A percentile compares a stretch with the other conserved stretches of the same genome.
Evolutionary conservation across 2,888 invertebrate species (phyloP).

Genomic region (Pseudococcus viburni): DNA sequence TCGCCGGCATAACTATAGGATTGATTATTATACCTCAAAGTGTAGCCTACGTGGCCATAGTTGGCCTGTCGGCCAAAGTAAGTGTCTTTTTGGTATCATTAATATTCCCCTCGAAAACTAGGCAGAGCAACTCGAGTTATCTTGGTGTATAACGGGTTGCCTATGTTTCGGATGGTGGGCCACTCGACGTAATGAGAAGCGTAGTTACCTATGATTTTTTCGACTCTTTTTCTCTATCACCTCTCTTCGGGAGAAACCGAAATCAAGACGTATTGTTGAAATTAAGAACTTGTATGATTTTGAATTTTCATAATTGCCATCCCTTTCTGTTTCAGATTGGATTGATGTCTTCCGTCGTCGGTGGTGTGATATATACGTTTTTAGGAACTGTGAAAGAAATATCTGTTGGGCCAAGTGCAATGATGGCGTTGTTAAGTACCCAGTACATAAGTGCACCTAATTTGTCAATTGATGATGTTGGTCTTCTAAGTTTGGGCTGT

Average conservation of each 20-base stretch:
- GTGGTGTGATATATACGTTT: conserved; percentile 87
- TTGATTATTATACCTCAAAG: conserved; percentile 94
- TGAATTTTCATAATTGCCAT: background rate
- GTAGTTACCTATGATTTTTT: too few species aligned
- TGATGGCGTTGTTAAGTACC: conserved; percentile 89
- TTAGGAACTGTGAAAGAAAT: conserved; percentile 91
- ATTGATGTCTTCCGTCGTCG: conserved; percentile 91
- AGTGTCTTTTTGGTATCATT: conserved; percentile 50
- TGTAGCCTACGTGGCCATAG: conserved; percentile 91
- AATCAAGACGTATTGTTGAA: too few species aligned
- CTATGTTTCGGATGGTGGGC: background rate
- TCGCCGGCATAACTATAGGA: conserved; percentile 91
- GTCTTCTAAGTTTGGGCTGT: conserved; percentile 83
- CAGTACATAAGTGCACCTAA: conserved; percentile 77
- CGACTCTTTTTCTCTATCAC: too few species aligned
- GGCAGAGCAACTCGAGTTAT: background rate
- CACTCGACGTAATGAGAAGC: too few species aligned
- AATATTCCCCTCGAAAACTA: background rate
- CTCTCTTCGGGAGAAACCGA: too few species aligned
- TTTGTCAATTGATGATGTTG: conserved; percentile 80
- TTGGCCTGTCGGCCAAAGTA: conserved; percentile 85
- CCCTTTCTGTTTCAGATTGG: conserved; percentile 78
- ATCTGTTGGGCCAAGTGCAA: conserved; percentile 92
- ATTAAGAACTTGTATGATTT: too few species aligned
- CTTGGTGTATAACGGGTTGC: background rate